Evolutionary conservation across 2,888 invertebrate species (phyloP).

Genomic region (Calliopum simillimum): DNA sequence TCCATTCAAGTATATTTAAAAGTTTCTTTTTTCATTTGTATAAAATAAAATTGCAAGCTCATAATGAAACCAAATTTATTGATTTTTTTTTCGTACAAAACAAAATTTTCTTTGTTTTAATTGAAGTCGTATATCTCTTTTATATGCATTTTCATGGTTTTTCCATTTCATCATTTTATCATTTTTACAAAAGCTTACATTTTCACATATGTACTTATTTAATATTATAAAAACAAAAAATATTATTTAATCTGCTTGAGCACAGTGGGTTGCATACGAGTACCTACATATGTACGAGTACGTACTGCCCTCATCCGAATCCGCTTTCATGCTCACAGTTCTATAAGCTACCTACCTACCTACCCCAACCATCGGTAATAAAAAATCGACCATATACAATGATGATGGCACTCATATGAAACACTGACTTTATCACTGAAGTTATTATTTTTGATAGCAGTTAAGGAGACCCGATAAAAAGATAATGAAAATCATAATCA

Average conservation of each 20-base stretch:
- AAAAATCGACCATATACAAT: no score
- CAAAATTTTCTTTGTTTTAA: not conserved
- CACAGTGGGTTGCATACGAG: no score
- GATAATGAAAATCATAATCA: conserved; percentile 27
- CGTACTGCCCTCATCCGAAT: no score
- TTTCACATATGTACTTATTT: not conserved
- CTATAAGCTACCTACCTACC: no score
- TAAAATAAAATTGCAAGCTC: not conserved
- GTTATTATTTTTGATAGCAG: conserved; percentile 28
- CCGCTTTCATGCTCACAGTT: no score
- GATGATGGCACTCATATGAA: no score
- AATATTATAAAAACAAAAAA: no score
- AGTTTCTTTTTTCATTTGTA: no score
- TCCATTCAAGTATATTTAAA: no score
- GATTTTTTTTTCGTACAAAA: conserved; percentile 13
- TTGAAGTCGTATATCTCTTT: not conserved
- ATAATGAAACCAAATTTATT: not conserved
- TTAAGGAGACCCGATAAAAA: conserved; percentile 24
- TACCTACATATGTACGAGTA: no score
- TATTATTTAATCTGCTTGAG: no score
- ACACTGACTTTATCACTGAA: conserved; percentile 14
- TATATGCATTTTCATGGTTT: conserved; percentile 9
- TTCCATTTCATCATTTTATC: conserved; percentile 19
- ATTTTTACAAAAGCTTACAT: not conserved
- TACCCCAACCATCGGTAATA: no score